Base-by-base conservation (phyloP, 1,140 invertebrate genomes). In the Drosophila pachea region DNA sequence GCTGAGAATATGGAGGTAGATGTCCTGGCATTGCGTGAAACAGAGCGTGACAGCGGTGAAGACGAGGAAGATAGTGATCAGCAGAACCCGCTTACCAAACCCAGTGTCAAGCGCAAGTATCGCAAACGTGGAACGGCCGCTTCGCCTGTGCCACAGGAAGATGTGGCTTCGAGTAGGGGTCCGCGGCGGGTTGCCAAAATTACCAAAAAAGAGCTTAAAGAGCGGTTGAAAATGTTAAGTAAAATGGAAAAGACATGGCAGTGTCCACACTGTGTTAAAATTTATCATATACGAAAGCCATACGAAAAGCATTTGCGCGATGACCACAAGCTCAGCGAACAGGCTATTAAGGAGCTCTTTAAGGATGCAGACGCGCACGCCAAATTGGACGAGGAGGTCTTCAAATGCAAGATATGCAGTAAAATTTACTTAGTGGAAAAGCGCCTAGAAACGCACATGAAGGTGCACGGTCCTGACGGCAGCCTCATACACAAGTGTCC, bases 391-490 rank as follows among this genome's bases (percentile, higher is more conserved):
- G 82, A 84, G 31, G 86, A 89, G 40, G 82, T 89, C 4, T 88
- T 84, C 42, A 89, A 88, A 35, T 89, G 87, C 50, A 76, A 68
- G 29, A 88, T 89, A 7, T 89, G 88, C 62, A 62, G 66, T 43
- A 89, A 89, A 48, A 89, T 89, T 12, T 89, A 89, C 53, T 56
- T 89, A 47, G 77, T 89, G 16, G 88, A 88, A 45, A 89, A 89
- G 36, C 88, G 87, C 42, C 66, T 89, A 2, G 73, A 71, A n/a
- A 73, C 78, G 32, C 87, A 89, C 52, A 78, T 88, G 62, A 77
- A 82, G 45, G 70, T 87, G 32, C 88, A 89, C 54, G 88, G 87
- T 52, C 66, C 69, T 11, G 78, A 89, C 43, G 87, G 88, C 48
- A 87, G 55, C 8, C 58, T 88, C 11, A 83, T 65, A 2, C 76